These are phyloP conservation scores for Squalus acanthias DNA, from an alignment of 2,797 vertebrate genomes.

Conservation along the genomic window DNA sequence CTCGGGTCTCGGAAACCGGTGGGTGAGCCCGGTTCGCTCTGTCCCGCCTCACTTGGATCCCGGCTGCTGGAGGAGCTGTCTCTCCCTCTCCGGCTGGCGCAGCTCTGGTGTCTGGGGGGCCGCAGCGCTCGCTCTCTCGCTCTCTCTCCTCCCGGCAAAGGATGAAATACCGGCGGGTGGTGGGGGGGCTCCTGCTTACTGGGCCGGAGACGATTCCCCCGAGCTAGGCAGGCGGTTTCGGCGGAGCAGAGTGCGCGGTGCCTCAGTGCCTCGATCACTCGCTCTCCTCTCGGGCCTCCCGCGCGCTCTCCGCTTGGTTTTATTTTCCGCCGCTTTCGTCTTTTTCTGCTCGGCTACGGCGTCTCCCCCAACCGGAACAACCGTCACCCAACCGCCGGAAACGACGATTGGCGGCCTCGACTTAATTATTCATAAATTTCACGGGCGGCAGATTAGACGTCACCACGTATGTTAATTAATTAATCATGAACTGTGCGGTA, in stretches of 20 bases:
- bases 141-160: background rate
- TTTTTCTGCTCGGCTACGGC: background rate
- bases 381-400: slow-evolving; percentile 40
- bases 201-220: slow-evolving; percentile 39
- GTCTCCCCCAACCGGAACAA: slow-evolving; percentile 32
- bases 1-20: slow-evolving; percentile 46
- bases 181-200: slow-evolving; percentile 31
- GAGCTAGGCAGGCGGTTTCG: background rate
- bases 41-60: background rate
- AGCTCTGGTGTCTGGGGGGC: slow-evolving; percentile 33
- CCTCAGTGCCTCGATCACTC: background rate
- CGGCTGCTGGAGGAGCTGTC: background rate
- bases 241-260: background rate
- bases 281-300: background rate
- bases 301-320: background rate
- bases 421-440: background rate
- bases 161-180: slow-evolving; percentile 18
- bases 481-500: background rate
- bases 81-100: slow-evolving; percentile 47
- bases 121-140: background rate
- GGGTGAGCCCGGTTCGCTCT: background rate
- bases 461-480: background rate
- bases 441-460: background rate
- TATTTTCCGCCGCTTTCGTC: background rate
- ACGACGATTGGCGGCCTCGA: slow-evolving; percentile 18